Conservation (phyloP, 2,797 vertebrate genomes). For the Hapalemur alaotrensis region DNA sequence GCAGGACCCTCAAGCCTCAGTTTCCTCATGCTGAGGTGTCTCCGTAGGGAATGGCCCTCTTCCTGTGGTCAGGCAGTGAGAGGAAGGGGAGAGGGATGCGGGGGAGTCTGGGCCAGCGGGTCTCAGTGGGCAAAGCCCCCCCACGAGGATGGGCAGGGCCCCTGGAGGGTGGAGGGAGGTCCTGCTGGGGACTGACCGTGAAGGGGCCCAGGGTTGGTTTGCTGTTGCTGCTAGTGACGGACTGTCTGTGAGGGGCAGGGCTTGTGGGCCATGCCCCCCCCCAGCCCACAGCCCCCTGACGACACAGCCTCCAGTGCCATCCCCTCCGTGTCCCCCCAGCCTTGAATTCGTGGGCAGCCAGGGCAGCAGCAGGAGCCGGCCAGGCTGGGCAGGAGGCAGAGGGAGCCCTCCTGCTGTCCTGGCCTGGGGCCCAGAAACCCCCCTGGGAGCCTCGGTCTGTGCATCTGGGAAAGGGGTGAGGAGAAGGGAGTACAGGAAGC, state of each 20-base stretch:
- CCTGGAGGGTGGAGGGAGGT: neutral
- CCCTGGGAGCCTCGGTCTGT: neutral
- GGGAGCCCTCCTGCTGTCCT: neutral
- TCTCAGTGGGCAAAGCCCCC: neutral
- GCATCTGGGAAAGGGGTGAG: neutral
- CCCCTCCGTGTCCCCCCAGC: neutral
- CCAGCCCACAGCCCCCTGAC: neutral
- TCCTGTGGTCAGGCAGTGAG: neutral
- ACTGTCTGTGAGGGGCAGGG: neutral
- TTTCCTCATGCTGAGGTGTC: neutral
- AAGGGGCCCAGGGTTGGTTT: neutral
- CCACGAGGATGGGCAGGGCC: neutral
- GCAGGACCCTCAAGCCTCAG: neutral
- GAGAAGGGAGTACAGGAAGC: neutral
- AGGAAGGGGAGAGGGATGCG: neutral
- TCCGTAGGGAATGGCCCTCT: neutral
- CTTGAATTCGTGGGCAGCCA: neutral
- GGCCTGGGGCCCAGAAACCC: constrained; percentile 3
- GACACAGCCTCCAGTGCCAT: accelerated
- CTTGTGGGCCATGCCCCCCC: neutral
- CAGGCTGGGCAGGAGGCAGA: neutral
- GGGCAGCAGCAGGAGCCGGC: neutral
- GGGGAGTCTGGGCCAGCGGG: neutral
- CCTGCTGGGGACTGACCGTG: neutral
- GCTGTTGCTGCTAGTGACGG: neutral